phyloP scores from a whole-genome alignment of 2,797 vertebrate species.

The Gephyroberyx darwinii region DNA sequence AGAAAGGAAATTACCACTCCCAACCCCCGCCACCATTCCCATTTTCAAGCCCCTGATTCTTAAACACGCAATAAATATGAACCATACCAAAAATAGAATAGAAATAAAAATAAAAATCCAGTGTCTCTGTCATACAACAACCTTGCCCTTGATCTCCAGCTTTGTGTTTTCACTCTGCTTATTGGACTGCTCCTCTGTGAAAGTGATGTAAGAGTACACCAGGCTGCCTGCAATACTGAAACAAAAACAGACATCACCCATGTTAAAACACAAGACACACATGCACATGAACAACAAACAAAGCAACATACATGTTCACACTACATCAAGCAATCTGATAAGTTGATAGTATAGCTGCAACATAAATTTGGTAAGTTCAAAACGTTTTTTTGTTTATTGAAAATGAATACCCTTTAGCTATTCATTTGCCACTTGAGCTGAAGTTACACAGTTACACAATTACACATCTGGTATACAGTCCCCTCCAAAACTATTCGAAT shows the following conservation, averaged over 20 bases:
- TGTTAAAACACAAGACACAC: background rate
- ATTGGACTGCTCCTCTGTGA: slow-evolving; percentile 90
- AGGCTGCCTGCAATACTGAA: slow-evolving; percentile 94
- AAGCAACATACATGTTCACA: background rate
- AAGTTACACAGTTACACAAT: too few relatives aligned
- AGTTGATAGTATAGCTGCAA: too few relatives aligned
- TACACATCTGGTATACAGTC: too few relatives aligned
- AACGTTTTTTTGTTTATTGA: background rate
- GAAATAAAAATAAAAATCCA: too few relatives aligned
- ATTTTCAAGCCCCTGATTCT: slow-evolving; percentile 9
- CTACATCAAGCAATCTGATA: background rate
- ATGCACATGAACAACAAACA: background rate
- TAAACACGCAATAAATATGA: slow-evolving; percentile 68
- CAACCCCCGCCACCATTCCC: background rate
- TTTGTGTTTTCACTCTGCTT: slow-evolving; percentile 83
- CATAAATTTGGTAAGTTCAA: too few relatives aligned
- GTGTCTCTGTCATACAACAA: slow-evolving; percentile 78
- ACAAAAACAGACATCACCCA: slow-evolving; percentile 26
- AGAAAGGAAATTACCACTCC: background rate
- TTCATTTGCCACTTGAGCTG: too few relatives aligned
- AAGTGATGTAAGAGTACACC: slow-evolving; percentile 96
- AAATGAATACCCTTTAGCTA: too few relatives aligned
- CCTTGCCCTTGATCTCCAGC: slow-evolving; percentile 79
- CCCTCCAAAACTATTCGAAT: too few relatives aligned
- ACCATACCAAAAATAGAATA: slow-evolving; percentile 66